Evolutionary conservation across 2,113 vertebrate genomes (phyloP), one percentile per base, ranked within the genome.

Genomic region (Tetrao urogallus): DNA sequence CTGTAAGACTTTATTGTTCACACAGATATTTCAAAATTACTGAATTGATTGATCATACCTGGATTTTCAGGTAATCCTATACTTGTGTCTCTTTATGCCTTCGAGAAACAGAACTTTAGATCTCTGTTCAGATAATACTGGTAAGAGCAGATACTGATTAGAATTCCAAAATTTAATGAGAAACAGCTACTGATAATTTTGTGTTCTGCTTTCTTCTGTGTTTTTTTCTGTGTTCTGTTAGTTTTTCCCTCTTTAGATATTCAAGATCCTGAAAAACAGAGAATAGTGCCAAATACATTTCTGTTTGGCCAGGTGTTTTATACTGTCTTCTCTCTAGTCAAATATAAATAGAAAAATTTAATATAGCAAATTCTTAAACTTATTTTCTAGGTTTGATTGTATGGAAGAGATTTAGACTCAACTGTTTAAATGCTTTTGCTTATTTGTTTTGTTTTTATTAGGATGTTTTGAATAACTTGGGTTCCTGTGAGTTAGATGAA

Each of bases 401-500:
- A 25, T 17, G 47, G 14, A 54, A 16, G 7, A 36, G 7, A 54
- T 71, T 89, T 75, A 25, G 3, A 52, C 30, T 6, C 8, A n/a
- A 40, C n/a, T 87, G 6, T 48, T 48, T 93, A 89, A 96, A 71
- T 25, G 32, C 11, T 36, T 4, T 1, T 88, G 43, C 50, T 76
- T 54, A 5, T 6, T 6, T 38, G 28, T 19, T 77, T 5, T 32
- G 18, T 48, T 71, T 22, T 40, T 32, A 12, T 69, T 74, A 99
- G 99, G 99, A 99, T 97, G 98, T 99, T 82, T 96, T 99, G 92
- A 99, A 99, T 97, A 98, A 99, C 95, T 97, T 99, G 96, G 99
- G 99, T 48, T 99, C 99, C 56, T 99, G 99, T 87, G 99, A 99
- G 95, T 95, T 99, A 88, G 99, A 99, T 96, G 99, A 99, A 95